Evolutionary conservation across 64 coral and sea anemone genomes (phyloP).

Genomic region (Platygyra sinensis): DNA sequence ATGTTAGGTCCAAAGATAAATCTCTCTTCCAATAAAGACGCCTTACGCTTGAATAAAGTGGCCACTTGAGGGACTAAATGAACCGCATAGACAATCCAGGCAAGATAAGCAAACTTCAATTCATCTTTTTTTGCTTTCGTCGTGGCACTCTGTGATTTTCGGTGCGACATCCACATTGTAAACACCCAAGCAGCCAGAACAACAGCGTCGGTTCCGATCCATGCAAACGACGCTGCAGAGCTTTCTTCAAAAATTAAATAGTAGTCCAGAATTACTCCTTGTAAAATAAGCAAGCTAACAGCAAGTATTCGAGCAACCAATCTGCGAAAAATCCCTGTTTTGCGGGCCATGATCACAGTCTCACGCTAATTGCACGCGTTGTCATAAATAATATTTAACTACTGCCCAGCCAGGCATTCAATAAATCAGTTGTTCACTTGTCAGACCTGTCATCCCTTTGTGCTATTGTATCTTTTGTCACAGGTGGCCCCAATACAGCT

Average conservation of each 20-base stretch:
- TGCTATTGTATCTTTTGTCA: too few relatives aligned
- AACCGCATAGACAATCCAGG: slow-evolving; percentile 85
- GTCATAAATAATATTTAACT: too few relatives aligned
- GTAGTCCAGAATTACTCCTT: slow-evolving; percentile 74
- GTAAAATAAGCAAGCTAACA: slow-evolving; percentile 42
- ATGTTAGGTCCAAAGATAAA: slow-evolving; percentile 78
- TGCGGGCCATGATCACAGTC: slow-evolving; percentile 15
- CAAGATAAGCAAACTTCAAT: slow-evolving; percentile 71
- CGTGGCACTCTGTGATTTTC: slow-evolving; percentile 21
- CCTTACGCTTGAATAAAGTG: slow-evolving; percentile 68
- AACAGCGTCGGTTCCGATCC: slow-evolving; percentile 63
- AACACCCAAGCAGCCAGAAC: slow-evolving; percentile 68
- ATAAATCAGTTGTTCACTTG: too few relatives aligned
- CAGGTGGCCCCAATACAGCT: too few relatives aligned
- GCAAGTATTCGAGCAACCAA: slow-evolving; percentile 55
- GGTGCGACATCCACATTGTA: slow-evolving; percentile 72
- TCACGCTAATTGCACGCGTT: background rate
- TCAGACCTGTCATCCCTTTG: too few relatives aligned
- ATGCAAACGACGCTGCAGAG: slow-evolving; percentile 49
- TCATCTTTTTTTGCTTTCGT: slow-evolving; percentile 52
- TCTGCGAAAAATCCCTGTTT: slow-evolving; percentile 34
- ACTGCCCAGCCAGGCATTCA: too few relatives aligned
- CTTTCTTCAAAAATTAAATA: slow-evolving; percentile 56
- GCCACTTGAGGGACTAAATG: slow-evolving; percentile 90
- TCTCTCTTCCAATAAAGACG: slow-evolving; percentile 46